Evolutionary conservation across 2,888 invertebrate species (phyloP), one percentile per base, ranked within the genome.

Genomic region (Lumbricus terrestris): DNA sequence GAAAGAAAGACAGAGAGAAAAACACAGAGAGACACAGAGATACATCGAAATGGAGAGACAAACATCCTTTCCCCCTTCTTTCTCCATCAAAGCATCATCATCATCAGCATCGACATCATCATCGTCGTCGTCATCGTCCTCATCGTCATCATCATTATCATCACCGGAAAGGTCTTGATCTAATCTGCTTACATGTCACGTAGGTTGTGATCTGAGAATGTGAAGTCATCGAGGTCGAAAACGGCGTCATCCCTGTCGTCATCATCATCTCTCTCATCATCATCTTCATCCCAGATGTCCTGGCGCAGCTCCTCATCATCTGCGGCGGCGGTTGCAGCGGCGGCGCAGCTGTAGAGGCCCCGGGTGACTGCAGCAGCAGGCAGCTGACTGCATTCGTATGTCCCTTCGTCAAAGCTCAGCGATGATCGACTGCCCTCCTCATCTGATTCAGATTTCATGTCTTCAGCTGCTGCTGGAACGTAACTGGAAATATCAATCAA

Each of bases 301-400:
- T n/a, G n/a, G n/a, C n/a, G n/a, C n/a, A n/a, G n/a, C n/a, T n/a
- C n/a, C n/a, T n/a, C n/a, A n/a, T n/a, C n/a, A n/a, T n/a, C n/a
- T n/a, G n/a, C n/a, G n/a, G n/a, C n/a, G n/a, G n/a, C n/a, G n/a
- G n/a, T n/a, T n/a, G n/a, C n/a, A n/a, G n/a, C n/a, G n/a, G n/a
- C n/a, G n/a, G n/a, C n/a, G n/a, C n/a, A n/a, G n/a, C n/a, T n/a
- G n/a, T n/a, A n/a, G n/a, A n/a, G n/a, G n/a, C n/a, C n/a, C n/a
- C n/a, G n/a, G n/a, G n/a, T n/a, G n/a, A n/a, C n/a, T n/a, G n/a
- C n/a, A n/a, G n/a, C n/a, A n/a, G n/a, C n/a, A n/a, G n/a, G n/a
- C 88, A 93, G 93, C n/a, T 94, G 93, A 82, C 95, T 93, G 91
- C n/a, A n/a, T n/a, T 95, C 95, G 92, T 95, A 95, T 15, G 95